Evolutionary conservation across 2,888 invertebrate genomes (phyloP).

Genomic region (Diogma glabrata): DNA sequence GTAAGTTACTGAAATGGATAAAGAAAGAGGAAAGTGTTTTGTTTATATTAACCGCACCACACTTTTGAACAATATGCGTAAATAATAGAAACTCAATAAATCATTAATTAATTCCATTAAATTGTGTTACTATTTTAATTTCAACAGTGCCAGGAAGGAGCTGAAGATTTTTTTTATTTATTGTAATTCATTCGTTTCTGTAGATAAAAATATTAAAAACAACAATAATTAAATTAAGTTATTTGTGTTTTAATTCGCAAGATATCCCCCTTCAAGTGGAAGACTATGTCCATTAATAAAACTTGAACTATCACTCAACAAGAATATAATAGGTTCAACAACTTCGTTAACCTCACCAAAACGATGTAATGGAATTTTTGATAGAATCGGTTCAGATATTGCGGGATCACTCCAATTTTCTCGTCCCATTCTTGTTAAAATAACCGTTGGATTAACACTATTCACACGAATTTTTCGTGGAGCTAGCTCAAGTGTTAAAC

Average conservation of each 20-base stretch:
- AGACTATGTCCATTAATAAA: slow-evolving; percentile 71
- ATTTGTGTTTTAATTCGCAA: slow-evolving; percentile 29
- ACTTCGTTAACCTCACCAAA: slow-evolving; percentile 75
- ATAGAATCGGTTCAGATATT: slow-evolving; percentile 57
- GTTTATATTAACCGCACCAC: slow-evolving; percentile 48
- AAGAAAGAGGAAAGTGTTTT: slow-evolving; percentile 84
- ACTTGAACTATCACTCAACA: slow-evolving; percentile 66
- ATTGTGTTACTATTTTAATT: no score
- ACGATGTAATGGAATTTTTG: slow-evolving; percentile 76
- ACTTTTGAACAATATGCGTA: slow-evolving; percentile 11
- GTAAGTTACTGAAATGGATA: slow-evolving; percentile 84
- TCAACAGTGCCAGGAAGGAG: no score
- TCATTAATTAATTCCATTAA: no score
- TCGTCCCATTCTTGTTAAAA: slow-evolving; percentile 83
- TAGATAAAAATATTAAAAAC: no score
- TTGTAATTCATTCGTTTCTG: no score
- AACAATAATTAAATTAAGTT: no score
- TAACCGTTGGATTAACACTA: slow-evolving; percentile 87
- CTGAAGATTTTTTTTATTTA: no score
- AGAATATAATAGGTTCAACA: slow-evolving; percentile 62
- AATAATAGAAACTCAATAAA: no score
- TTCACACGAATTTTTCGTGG: slow-evolving; percentile 75
- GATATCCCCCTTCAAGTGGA: slow-evolving; percentile 74
- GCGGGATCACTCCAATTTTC: slow-evolving; percentile 70
- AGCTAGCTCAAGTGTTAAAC: slow-evolving; percentile 80